These are phyloP conservation scores for Pachypanchax playfairii DNA, from an alignment of 2,113 vertebrate species.

Conservation along the genomic window DNA sequence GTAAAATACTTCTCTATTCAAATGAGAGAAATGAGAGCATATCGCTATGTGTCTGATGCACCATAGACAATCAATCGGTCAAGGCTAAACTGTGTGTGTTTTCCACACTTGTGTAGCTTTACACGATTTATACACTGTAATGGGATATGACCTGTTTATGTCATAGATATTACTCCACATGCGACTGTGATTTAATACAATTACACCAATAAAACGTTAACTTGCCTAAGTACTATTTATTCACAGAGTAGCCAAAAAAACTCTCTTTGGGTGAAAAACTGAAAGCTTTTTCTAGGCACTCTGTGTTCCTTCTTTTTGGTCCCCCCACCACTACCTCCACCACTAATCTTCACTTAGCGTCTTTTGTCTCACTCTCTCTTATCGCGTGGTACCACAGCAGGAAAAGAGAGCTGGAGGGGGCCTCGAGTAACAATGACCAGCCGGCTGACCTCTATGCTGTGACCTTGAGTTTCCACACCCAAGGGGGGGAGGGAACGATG, in stretches of 20 bases:
- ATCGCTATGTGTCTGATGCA: conserved; percentile 33
- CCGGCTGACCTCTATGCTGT: conserved; percentile 85
- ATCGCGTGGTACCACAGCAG: conserved; percentile 91
- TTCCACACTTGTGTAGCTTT: conserved; percentile 3
- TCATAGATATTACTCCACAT: conserved; percentile 14
- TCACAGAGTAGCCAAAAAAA: neutral
- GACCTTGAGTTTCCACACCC: conserved; percentile 89
- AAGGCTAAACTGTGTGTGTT: conserved; percentile 24
- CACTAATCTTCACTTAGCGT: conserved; percentile 84
- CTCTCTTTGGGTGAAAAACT: conserved; percentile 28
- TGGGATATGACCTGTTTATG: conserved; percentile 13
- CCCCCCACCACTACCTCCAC: neutral
- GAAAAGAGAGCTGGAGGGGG: conserved; percentile 81
- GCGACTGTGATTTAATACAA: conserved; percentile 7
- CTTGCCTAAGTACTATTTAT: neutral
- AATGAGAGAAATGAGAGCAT: conserved; percentile 34
- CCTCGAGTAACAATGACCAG: conserved; percentile 88
- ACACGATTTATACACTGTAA: conserved; percentile 4
- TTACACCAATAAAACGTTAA: conserved; percentile 9
- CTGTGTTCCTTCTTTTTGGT: conserved; percentile 38
- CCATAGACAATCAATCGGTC: conserved; percentile 30
- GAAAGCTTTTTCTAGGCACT: conserved; percentile 9
- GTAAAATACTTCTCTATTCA: conserved; percentile 45
- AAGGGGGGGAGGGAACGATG: neutral
- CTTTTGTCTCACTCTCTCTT: conserved; percentile 90